phyloP scores from a whole-genome alignment of 2,113 vertebrate species.

The Nycticryphes semicollaris region DNA sequence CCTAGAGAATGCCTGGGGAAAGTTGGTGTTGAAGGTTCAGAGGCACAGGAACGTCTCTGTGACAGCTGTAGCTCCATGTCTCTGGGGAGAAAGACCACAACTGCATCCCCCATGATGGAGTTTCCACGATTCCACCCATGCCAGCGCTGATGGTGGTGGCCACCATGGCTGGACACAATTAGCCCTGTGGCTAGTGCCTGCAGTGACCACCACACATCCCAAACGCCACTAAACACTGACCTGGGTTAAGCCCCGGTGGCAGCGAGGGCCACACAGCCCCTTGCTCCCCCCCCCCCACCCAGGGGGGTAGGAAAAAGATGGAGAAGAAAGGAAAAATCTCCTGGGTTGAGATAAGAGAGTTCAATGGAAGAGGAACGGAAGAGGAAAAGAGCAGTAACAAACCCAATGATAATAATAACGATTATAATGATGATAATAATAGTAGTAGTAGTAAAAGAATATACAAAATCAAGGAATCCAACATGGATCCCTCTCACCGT shows the following conservation, averaged over 20 bases:
- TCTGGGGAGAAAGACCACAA: accelerated
- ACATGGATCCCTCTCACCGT: background rate
- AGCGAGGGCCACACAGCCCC: too few relatives aligned
- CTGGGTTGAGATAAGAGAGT: background rate
- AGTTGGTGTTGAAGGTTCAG: background rate
- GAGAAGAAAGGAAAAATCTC: background rate
- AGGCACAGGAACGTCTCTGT: accelerated
- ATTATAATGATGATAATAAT: too few relatives aligned
- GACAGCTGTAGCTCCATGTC: accelerated
- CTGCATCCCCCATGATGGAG: too few relatives aligned
- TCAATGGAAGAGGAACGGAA: too few relatives aligned
- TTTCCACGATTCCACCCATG: background rate
- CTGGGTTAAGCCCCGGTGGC: too few relatives aligned
- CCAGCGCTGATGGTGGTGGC: background rate
- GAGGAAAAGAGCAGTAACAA: background rate
- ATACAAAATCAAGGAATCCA: background rate
- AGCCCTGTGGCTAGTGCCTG: background rate
- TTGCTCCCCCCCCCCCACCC: too few relatives aligned
- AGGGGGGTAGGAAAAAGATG: background rate
- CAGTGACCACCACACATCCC: accelerated
- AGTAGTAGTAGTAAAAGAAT: background rate
- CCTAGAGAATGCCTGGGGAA: accelerated
- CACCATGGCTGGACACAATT: accelerated
- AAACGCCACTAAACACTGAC: accelerated
- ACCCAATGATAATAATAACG: too few relatives aligned